Evolutionary conservation across 2,797 vertebrate genomes (phyloP), one percentile per base, ranked within the genome.

Genomic region (Erethizon dorsatum): DNA sequence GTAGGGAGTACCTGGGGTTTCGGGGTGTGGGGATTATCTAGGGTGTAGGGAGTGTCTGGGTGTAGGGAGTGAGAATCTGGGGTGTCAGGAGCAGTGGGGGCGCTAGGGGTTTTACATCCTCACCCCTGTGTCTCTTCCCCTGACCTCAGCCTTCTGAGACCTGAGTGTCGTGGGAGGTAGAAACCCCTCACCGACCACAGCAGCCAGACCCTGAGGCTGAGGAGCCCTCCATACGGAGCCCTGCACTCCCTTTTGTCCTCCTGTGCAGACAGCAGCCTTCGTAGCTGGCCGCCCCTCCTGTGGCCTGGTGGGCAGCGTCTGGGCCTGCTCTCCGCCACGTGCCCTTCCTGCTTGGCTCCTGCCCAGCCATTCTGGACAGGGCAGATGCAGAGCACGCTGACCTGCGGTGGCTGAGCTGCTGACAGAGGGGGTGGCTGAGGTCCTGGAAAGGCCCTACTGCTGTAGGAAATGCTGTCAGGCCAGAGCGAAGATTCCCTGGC

Each of bases 101-200:
- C 33, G 57, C 41, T 37, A 56, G 18, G 52, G 13, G 12, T 20
- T 4, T 24, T 0, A 0, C 75, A 59, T 28, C 88, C 22, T 28
- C 56, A 79, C 11, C 52, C 37, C 6, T 28, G 0, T 33, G 26
- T 45, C 45, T 69, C 54, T 37, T 45, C 84, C 17, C 17, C 73
- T 93, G 83, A 33, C 47, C 79, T 56, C 73, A 8, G 47, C n/a
- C 24, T 2, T 83, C 61, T 80, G 45, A 61, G 50, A 63, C 24
- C 82, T 59, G 61, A 41, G 47, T 83, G 57, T 69, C 24, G 47
- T 63, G 56, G 78, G 88, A n/a, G 26, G 22, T 96, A 77, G 67
- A 83, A 80, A 80, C 31, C 59, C 65, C 52, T 87, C 54, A 18
- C 78, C 95, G 15, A 69, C 95, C 95, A 82, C 54, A 54, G 9